phyloP scores from a whole-genome alignment of 2,888 invertebrate species.

The Bembecia ichneumoniformis region DNA sequence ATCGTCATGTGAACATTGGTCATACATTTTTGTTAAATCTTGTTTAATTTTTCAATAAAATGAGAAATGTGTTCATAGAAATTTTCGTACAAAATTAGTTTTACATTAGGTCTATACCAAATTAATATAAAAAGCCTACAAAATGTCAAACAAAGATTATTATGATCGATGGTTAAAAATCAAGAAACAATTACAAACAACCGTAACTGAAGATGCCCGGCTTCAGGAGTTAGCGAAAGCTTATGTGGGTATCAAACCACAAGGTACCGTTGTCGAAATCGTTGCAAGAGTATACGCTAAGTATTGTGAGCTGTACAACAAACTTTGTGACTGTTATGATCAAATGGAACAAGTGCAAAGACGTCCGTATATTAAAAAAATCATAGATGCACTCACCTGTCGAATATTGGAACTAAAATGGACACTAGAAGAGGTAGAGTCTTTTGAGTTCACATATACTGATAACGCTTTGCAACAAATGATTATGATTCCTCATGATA shows the following conservation, averaged over 20 bases:
- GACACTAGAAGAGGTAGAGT: conserved; percentile 69
- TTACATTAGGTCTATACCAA: no score
- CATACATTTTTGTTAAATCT: no score
- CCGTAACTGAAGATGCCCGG: conserved; percentile 38
- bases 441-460: conserved; percentile 78
- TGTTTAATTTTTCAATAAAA: no score
- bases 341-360: conserved; percentile 76
- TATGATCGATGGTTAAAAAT: conserved; percentile 49
- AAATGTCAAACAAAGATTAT: conserved; percentile 49
- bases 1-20: no score
- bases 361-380: conserved; percentile 63
- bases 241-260: conserved; percentile 49
- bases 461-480: conserved; percentile 80
- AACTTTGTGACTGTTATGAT: conserved; percentile 73
- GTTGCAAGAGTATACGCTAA: conserved; percentile 64
- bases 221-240: conserved; percentile 40
- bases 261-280: conserved; percentile 58
- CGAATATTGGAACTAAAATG: conserved; percentile 73
- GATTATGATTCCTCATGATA: conserved; percentile 77
- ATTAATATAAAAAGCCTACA: no score
- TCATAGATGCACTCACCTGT: conserved; percentile 73
- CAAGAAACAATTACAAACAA: conserved; percentile 33
- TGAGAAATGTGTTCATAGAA: no score
- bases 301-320: conserved; percentile 69
- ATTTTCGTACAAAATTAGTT: no score